Conservation (phyloP, 2,113 vertebrate species). For the Zosterops hypoxanthus region DNA sequence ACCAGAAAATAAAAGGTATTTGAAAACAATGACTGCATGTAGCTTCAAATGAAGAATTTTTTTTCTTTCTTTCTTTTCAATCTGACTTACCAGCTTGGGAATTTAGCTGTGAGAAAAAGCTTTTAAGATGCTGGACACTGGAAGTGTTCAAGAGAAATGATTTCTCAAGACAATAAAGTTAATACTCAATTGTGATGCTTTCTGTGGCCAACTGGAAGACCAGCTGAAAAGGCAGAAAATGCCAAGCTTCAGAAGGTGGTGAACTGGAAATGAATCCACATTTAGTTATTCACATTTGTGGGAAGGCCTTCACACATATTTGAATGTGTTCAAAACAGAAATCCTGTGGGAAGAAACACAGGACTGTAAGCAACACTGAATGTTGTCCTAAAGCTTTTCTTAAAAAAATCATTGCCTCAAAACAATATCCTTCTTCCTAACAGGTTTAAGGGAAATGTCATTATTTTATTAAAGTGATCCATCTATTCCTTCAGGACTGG, state of each 20-base stretch:
- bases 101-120: background rate
- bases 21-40: background rate
- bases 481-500: background rate
- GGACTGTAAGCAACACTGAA: background rate
- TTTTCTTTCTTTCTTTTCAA: background rate
- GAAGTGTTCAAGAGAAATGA: background rate
- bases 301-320: background rate
- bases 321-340: constrained; percentile 16
- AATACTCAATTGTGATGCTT: background rate
- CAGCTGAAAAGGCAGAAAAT: constrained; percentile 26
- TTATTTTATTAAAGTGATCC: constrained; percentile 53
- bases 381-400: background rate
- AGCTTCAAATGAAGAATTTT: background rate
- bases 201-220: background rate
- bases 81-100: background rate
- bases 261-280: background rate
- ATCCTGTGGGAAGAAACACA: background rate
- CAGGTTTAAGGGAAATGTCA: constrained; percentile 35
- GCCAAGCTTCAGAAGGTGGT: background rate
- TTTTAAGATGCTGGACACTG: background rate
- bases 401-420: background rate
- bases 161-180: constrained; percentile 19
- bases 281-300: constrained; percentile 15
- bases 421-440: constrained; percentile 34
- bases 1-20: background rate